Evolutionary conservation across 2,888 invertebrate species (phyloP), one percentile per base, ranked within the genome.

Genomic region (Hecatera dysodea): DNA sequence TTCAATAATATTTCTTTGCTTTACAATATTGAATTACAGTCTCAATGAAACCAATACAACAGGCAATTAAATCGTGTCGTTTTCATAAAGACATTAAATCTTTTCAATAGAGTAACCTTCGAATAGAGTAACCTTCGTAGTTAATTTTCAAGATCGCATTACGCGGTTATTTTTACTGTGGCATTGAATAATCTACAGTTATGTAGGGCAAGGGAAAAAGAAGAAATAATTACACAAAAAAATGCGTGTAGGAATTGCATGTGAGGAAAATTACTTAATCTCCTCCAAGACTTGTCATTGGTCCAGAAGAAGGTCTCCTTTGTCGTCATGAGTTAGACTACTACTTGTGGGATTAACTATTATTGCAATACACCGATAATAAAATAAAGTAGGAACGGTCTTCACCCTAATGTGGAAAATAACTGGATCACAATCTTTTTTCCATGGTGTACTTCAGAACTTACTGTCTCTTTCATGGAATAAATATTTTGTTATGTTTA

Each of bases 161-260:
- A 44, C 60, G 11, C 2, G 12, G 39, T 36, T 81, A 77, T 81
- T 77, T 70, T 72, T 59, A 68, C 72, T 15, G 1, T 66, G 62
- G n/a, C 78, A 81, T 79, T 79, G 81, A 77, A 72, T 72, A 36
- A 67, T 78, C 81, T 76, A 57, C 72, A 33, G 15, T 55, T 55
- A 81, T 50, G 22, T 72, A 72, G 78, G 64, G 17, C 81, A 81
- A 65, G 77, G 67, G 27, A 55, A 72, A 11, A 53, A 50, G 15
- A 42, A 36, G 15, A 42, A 29, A 24, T 29, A 36, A 39, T n/a
- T 4, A 19, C 24, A 27, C 17, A 36, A 15, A 42, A 44, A 19
- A 19, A 36, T 1, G 15, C 17, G 1, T 5, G 42, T 42, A 4
- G 15, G 42, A 24, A 15, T 11, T 39, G 8, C 17, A 52, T 6